Base-by-base conservation (phyloP, 2,113 vertebrate genomes). In the Leiothrix lutea region DNA sequence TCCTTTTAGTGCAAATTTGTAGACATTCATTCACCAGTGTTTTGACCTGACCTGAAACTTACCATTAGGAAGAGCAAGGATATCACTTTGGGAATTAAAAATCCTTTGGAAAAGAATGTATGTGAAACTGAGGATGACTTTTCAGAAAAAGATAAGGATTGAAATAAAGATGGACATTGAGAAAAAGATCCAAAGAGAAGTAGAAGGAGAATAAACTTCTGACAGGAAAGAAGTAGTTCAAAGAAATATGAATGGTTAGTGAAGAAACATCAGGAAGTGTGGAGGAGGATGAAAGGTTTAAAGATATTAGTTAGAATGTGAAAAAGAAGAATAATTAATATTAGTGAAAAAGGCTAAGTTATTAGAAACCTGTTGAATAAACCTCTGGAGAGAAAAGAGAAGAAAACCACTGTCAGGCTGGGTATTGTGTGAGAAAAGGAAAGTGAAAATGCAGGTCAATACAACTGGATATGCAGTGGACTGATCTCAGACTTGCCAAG, bases 21-120 rank as follows among this genome's bases (percentile, higher is more conserved):
- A 21, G 35, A 33, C 0, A 2, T 42, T 50, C 0, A 0, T 57
- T n/a, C 23, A 33, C 42, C 20, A 54, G 2, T 29, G 64, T 60
- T 93, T 80, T 60, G 36, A 81, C 60, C 60, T 69, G 78, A 51
- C n/a, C 47, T 62, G 75, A 88, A 73, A n/a, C 31, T 38, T 78
- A 14, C 6, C 2, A 4, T 28, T 40, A 58, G 15, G 29, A 28
- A 69, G 8, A 50, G 17, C 12, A 65, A 38, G 16, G 57, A 19
- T 38, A 45, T 35, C 24, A 77, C 31, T 73, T 64, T 47, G 50
- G 51, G 35, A 78, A 57, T 50, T 45, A 80, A 65, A 93, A 64
- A 13, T 31, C 31, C 9, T 80, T 83, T 47, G 40, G 29, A 69
- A 90, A 86, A 79, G 10, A 36, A 60, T 38, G 12, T 9, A 40